Conservation (phyloP, 2,888 invertebrate genomes). For the Argynnis bischoffii region DNA sequence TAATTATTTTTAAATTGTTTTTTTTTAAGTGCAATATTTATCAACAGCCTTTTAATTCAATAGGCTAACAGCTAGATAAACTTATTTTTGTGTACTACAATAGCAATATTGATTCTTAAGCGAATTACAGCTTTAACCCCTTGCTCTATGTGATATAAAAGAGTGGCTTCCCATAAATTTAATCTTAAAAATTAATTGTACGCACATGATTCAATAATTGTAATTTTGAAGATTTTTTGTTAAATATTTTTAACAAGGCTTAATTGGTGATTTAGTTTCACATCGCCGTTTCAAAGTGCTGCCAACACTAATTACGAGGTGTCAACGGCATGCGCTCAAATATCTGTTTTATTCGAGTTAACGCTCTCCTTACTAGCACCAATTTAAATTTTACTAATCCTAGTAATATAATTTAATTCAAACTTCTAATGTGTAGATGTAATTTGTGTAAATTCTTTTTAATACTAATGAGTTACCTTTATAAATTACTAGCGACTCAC, state of each 20-base stretch:
- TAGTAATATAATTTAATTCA: not conserved
- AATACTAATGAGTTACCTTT: not conserved
- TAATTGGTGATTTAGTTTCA: conserved; percentile 11
- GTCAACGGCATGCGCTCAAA: conserved; percentile 25
- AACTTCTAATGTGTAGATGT: not conserved
- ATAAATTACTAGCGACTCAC: not conserved
- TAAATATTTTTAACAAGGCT: conserved; percentile 9
- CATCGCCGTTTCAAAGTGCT: conserved; percentile 14
- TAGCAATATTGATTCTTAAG: too few relatives aligned
- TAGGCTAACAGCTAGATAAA: too few relatives aligned
- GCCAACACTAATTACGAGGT: conserved; percentile 28
- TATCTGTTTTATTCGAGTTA: conserved; percentile 18
- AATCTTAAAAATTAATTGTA: too few relatives aligned
- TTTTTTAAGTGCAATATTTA: too few relatives aligned
- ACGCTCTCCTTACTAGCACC: conserved; percentile 14
- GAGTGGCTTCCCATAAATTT: too few relatives aligned
- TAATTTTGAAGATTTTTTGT: not conserved
- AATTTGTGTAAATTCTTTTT: not conserved
- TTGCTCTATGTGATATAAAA: too few relatives aligned
- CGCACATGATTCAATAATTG: too few relatives aligned
- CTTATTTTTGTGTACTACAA: too few relatives aligned
- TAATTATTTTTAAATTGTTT: too few relatives aligned
- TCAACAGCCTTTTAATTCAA: too few relatives aligned
- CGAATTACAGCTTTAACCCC: too few relatives aligned
- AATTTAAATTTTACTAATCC: conserved; percentile 11